Percentiles rank a stretch among this genome's conserved stretches.
Conservation (phyloP, 2,797 vertebrate species). For the Hapalemur alaotrensis region DNA sequence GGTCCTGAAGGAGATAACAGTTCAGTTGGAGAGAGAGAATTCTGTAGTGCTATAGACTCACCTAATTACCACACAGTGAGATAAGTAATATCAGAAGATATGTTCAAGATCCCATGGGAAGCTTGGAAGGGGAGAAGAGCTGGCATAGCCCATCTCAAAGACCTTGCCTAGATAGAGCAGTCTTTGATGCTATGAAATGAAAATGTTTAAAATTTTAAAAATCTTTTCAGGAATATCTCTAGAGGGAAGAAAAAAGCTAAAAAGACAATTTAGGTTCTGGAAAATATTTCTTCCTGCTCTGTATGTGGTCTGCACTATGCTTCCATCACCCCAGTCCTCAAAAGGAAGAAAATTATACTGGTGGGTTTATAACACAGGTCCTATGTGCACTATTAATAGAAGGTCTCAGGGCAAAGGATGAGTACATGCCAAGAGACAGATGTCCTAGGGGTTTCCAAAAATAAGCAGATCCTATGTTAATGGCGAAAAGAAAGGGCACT, state of each 20-base stretch:
- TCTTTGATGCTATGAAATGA: neutral
- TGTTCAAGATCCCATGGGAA: neutral
- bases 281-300: neutral
- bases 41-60: neutral
- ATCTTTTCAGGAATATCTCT: neutral
- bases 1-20: neutral
- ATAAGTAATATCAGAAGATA: neutral
- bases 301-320: neutral
- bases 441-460: neutral
- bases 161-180: neutral
- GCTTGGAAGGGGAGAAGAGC: neutral
- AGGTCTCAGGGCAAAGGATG: constrained; percentile 6
- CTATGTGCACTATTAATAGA: neutral
- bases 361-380: neutral
- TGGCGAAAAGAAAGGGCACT: neutral
- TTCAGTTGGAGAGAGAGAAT: neutral
- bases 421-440: neutral
- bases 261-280: neutral
- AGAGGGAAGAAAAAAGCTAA: neutral
- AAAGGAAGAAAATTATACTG: neutral
- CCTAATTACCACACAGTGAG: neutral
- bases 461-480: neutral
- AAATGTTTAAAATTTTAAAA: neutral
- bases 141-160: neutral
- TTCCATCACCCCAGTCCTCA: neutral